Conservation (phyloP, 2,888 invertebrate species). For the Lacanobia oleracea region DNA sequence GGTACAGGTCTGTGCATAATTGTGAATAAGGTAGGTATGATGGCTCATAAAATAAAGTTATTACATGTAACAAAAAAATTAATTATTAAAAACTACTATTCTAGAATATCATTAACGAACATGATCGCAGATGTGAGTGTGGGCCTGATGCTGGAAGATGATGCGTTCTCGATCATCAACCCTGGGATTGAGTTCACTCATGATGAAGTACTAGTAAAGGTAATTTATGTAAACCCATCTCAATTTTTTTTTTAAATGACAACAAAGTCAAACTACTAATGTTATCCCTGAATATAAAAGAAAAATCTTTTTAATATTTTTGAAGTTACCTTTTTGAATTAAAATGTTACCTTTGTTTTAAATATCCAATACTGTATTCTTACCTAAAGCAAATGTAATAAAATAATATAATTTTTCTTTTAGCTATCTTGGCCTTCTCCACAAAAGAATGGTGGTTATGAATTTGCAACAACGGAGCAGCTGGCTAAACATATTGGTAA, state of each 20-base stretch:
- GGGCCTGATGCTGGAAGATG: conserved; percentile 90
- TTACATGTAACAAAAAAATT: neutral
- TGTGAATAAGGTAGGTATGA: conserved; percentile 53
- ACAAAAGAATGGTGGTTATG: conserved; percentile 86
- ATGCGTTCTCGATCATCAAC: conserved; percentile 90
- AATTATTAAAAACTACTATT: conserved; percentile 25
- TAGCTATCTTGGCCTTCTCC: conserved; percentile 89
- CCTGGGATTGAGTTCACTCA: conserved; percentile 89
- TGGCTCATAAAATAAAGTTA: neutral
- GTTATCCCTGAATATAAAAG: too few species aligned
- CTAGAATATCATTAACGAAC: conserved; percentile 89
- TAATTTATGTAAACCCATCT: conserved; percentile 71
- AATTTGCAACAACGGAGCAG: conserved; percentile 87
- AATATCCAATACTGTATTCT: too few species aligned
- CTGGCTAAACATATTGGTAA: conserved; percentile 87
- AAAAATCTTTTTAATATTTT: too few species aligned
- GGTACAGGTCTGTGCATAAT: conserved; percentile 67
- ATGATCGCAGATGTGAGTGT: conserved; percentile 89
- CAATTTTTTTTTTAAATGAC: too few species aligned
- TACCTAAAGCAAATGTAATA: neutral
- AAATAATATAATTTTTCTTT: conserved; percentile 9
- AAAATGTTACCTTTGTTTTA: neutral
- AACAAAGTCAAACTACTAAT: neutral
- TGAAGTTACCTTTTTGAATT: neutral
- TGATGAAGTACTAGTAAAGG: conserved; percentile 89